phyloP scores from a whole-genome alignment of 2,888 invertebrate genomes.

The Nomada hirtipes region DNA sequence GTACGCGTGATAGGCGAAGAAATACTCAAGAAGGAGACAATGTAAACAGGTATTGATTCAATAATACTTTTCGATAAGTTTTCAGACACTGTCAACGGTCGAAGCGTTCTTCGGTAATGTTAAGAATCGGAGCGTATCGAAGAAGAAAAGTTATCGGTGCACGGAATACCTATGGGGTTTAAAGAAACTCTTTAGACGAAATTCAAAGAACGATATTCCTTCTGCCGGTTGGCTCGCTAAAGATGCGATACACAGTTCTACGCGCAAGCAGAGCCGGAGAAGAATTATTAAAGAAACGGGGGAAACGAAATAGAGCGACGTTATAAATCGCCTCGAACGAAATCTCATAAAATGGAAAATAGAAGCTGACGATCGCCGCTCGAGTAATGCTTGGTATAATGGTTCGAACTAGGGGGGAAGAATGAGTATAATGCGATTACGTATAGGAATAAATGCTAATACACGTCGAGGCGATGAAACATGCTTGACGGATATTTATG shows the following conservation, averaged over 20 bases:
- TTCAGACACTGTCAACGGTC: background rate
- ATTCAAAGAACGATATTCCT: slow-evolving; percentile 26
- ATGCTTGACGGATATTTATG: background rate
- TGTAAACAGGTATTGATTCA: background rate
- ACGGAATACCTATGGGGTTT: slow-evolving; percentile 5
- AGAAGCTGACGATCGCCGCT: slow-evolving; percentile 18
- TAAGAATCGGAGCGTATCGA: background rate
- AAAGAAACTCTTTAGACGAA: slow-evolving; percentile 28
- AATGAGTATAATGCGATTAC: slow-evolving; percentile 15
- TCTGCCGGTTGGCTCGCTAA: slow-evolving; percentile 22
- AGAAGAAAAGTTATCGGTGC: slow-evolving; percentile 2
- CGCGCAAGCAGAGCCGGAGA: background rate
- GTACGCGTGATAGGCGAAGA: too few species aligned
- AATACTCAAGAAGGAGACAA: too few species aligned
- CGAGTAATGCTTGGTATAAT: slow-evolving; percentile 3
- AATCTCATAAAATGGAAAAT: slow-evolving; percentile 37
- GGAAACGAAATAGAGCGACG: background rate
- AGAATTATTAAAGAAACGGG: slow-evolving; percentile 2
- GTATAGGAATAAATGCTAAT: background rate
- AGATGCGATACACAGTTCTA: slow-evolving; percentile 13
- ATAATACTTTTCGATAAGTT: background rate
- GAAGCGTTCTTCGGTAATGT: background rate
- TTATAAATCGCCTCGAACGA: slow-evolving; percentile 7
- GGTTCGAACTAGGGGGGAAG: slow-evolving; percentile 1
- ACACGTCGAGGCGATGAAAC: too few species aligned